Base-by-base conservation (phyloP, 2,888 invertebrate genomes). In the Dicyrtomina minuta region DNA sequence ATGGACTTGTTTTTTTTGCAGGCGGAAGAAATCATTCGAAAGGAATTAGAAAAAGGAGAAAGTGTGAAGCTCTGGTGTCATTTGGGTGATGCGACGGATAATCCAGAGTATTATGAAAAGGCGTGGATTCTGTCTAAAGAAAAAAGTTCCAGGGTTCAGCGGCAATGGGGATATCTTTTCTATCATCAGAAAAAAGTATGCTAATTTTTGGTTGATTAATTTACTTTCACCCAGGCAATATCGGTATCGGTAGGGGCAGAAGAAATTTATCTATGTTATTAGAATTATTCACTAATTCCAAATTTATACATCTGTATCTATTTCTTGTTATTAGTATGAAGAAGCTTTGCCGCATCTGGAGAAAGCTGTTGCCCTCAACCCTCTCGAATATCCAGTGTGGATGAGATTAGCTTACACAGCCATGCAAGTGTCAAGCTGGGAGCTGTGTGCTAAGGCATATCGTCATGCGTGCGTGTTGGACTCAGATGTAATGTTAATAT, bases 121-220 rank as follows among this genome's bases (percentile, higher is more conserved):
- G 98, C 97, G 0, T 97, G 97, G 95, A 88, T 91, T 79, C 84
- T 96, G 74, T 96, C 96, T 0, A 87, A 88, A 8, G 84, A 88
- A 68, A 88, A 86, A 65, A 94, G 92, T 82, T 90, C 92, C 61
- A 84, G 92, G 66, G 95, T 93, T 0, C 92, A 94, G 81, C 85
- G 92, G 26, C 92, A 94, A 79, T 91, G 97, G 89, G 98, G 93
- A 12, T 87, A 88, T 79, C 89, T 87, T 81, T 86, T 89, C 76
- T 93, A 90, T 79, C 83, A 85, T 2, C 88, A 87, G 75, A 90
- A 91, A 79, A 80, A 85, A 77, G 84, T 84, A 78, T 43, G 22
- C 51, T 3, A 33, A 33, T 33, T 33, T 33, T 8, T n/a, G 22
- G n/a, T n/a, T n/a, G 5, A 59, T 66, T 24, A n/a, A n/a, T n/a